Conservation (phyloP, 2,888 invertebrate genomes). For the Zele albiditarsus region DNA sequence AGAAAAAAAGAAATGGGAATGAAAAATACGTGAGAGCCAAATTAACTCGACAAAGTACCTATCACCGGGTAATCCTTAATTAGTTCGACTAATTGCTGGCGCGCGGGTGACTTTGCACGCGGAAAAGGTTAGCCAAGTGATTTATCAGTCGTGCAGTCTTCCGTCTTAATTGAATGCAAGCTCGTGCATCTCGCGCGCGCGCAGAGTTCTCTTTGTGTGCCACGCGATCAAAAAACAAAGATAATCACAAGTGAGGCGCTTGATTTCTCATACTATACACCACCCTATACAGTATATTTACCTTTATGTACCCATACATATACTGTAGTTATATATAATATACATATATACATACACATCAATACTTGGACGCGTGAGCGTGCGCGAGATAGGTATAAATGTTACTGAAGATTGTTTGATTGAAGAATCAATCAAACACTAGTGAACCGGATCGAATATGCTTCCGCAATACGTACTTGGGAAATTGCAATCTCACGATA, state of each 20-base stretch:
- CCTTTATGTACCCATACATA: background rate
- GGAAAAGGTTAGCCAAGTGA: constrained; percentile 66
- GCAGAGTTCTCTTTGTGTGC: constrained; percentile 37
- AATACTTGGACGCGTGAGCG: background rate
- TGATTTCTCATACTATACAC: constrained; percentile 28
- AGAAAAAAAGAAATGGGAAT: background rate
- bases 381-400: constrained; percentile 9
- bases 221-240: constrained; percentile 30
- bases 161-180: constrained; percentile 66
- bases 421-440: constrained; percentile 35
- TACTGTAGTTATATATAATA: background rate
- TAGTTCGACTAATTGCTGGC: constrained; percentile 58
- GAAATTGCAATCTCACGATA: constrained; percentile 9
- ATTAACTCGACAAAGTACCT: constrained; percentile 65
- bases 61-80: constrained; percentile 66
- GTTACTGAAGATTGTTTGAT: constrained; percentile 32
- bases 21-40: constrained; percentile 56
- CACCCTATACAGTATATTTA: background rate
- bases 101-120: constrained; percentile 57
- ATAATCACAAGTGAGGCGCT: constrained; percentile 27
- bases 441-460: constrained; percentile 27
- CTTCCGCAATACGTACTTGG: constrained; percentile 33
- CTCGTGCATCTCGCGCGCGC: constrained; percentile 46
- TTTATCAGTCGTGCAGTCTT: constrained; percentile 61
- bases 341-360: background rate